These are phyloP conservation scores for Solea senegalensis DNA, from an alignment of 2,113 vertebrate species.

Conservation along the genomic window DNA sequence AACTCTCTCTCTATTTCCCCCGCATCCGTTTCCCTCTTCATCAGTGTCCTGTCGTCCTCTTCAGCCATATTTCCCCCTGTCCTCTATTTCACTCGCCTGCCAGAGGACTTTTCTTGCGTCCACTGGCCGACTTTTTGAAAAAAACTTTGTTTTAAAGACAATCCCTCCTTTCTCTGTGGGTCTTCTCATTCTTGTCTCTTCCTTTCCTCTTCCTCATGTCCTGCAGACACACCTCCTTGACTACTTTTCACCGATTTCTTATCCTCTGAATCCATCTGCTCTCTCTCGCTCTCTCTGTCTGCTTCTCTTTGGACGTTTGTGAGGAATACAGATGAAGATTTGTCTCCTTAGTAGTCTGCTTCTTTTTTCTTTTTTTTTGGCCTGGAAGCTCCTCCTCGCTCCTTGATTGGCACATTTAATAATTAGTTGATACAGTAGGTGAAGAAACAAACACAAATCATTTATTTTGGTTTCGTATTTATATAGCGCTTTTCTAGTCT, in stretches of 20 bases:
- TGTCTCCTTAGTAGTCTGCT: constrained; percentile 14
- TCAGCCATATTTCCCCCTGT: background rate
- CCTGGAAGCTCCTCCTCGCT: constrained; percentile 6
- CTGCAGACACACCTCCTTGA: constrained; percentile 3
- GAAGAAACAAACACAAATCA: too few species aligned
- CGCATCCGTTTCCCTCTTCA: constrained; percentile 5
- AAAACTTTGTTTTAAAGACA: background rate
- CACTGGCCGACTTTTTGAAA: background rate
- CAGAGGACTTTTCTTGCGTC: background rate
- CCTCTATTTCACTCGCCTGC: background rate
- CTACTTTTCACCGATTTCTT: constrained; percentile 12
- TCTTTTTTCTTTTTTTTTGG: background rate
- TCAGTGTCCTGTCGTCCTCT: background rate
- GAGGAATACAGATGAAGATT: constrained; percentile 48
- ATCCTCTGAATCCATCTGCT: constrained; percentile 31
- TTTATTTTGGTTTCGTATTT: too few species aligned
- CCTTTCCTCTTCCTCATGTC: background rate
- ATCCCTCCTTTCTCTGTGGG: background rate
- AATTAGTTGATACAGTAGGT: too few species aligned
- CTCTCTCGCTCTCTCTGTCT: constrained; percentile 17
- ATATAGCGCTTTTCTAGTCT: background rate
- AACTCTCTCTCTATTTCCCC: constrained; percentile 4
- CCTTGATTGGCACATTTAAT: too few species aligned
- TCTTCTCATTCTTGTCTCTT: background rate
- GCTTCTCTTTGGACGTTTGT: constrained; percentile 29